A percentile compares a stretch with the other conserved stretches of the same genome.
Evolutionary conservation across 1,140 invertebrate species (phyloP).

Genomic region (Watersipora subatra): DNA sequence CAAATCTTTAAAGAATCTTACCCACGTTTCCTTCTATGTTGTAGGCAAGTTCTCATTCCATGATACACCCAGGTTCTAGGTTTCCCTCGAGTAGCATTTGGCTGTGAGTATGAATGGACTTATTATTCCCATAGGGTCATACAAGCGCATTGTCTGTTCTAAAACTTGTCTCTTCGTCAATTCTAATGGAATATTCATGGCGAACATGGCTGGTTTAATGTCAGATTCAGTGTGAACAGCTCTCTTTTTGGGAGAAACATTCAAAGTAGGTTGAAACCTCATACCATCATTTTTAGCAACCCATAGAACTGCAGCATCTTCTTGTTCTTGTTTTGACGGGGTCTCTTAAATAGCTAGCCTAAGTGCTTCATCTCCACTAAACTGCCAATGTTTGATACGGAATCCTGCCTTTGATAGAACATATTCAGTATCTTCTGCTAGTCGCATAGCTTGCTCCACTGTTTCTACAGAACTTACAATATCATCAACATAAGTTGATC

Average conservation of each 20-base stretch:
- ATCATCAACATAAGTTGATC: slow-evolving; percentile 6
- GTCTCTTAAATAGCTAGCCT: too few species aligned
- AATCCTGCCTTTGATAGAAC: not conserved
- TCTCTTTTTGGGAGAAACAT: not conserved
- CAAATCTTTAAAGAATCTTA: not conserved
- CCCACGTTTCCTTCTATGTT: slow-evolving; percentile 10
- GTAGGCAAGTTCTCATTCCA: slow-evolving; percentile 12
- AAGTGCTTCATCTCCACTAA: not conserved
- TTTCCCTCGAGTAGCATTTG: slow-evolving; percentile 5
- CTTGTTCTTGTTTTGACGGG: too few species aligned
- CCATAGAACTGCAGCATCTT: too few species aligned
- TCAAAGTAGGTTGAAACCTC: not conserved
- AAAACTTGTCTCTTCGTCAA: not conserved
- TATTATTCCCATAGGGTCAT: slow-evolving; percentile 16
- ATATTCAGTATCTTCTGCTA: not conserved
- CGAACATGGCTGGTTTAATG: not conserved
- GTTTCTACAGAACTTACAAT: not conserved
- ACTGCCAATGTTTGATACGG: not conserved
- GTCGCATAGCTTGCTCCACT: not conserved
- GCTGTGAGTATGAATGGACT: slow-evolving; percentile 4
- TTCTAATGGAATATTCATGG: not conserved
- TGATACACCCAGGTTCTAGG: slow-evolving; percentile 9
- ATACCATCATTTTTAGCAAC: not conserved
- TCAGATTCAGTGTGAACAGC: not conserved
- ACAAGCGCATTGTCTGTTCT: slow-evolving; percentile 8